Conservation (phyloP, 2,797 vertebrate genomes). For the Luscinia luscinia region DNA sequence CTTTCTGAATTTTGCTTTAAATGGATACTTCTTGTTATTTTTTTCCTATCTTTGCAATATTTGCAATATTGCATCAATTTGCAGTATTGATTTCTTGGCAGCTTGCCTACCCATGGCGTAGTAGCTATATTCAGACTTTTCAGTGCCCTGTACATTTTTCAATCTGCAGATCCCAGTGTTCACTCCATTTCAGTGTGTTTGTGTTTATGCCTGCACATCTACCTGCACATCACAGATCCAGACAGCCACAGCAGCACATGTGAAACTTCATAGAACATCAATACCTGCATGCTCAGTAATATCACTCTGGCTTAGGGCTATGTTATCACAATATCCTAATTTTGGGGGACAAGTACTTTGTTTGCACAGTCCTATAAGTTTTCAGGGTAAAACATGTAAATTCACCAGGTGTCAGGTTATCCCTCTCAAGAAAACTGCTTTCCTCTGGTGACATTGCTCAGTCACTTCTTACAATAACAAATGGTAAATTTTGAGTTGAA, state of each 20-base stretch:
- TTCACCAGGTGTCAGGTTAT: neutral
- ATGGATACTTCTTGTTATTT: neutral
- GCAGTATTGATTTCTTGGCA: neutral
- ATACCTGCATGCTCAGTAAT: neutral
- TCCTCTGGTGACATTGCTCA: neutral
- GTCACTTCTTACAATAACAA: neutral
- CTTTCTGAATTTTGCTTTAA: neutral
- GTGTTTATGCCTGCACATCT: neutral
- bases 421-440: neutral
- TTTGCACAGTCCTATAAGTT: neutral
- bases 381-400: neutral
- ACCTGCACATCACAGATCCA: neutral
- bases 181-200: neutral
- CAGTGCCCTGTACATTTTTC: neutral
- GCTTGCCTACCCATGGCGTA: fast-evolving
- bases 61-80: neutral
- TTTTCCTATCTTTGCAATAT: neutral
- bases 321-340: neutral
- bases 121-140: neutral
- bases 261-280: neutral
- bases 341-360: neutral
- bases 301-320: neutral
- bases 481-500: neutral
- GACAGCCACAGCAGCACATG: neutral
- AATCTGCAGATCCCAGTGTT: neutral